phyloP scores from a whole-genome alignment of 2,888 invertebrate species.

The Pemphredon lugubris region DNA sequence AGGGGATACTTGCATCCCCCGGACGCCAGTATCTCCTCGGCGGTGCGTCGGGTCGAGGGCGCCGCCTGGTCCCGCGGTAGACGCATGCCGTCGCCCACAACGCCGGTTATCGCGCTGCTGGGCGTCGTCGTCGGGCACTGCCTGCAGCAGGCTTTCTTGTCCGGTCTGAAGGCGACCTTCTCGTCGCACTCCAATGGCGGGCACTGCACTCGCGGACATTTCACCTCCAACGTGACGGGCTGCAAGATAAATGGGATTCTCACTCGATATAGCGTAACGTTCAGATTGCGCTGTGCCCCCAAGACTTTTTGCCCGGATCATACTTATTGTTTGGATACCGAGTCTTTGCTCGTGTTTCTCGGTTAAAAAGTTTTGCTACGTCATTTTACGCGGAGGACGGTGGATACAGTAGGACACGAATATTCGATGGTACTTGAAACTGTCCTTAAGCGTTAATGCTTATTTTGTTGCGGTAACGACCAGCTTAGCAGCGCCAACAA shows the following conservation, averaged over 20 bases:
- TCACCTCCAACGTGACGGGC: constrained; percentile 87
- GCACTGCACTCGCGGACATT: constrained; percentile 89
- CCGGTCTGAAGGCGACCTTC: constrained; percentile 87
- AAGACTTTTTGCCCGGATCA: too few species aligned
- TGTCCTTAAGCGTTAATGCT: too few species aligned
- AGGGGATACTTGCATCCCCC: constrained; percentile 92
- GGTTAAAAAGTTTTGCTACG: too few species aligned
- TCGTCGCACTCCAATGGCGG: constrained; percentile 89
- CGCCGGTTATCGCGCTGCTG: constrained; percentile 52
- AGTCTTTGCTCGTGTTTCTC: too few species aligned
- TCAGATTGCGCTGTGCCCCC: too few species aligned
- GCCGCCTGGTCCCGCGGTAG: constrained; percentile 80
- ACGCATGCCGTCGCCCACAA: constrained; percentile 78
- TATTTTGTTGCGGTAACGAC: too few species aligned
- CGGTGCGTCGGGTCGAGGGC: constrained; percentile 82
- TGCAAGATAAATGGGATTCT: constrained; percentile 66
- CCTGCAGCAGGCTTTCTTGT: constrained; percentile 91
- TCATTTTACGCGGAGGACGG: too few species aligned
- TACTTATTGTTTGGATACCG: too few species aligned
- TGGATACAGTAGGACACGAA: too few species aligned
- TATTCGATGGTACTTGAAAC: too few species aligned
- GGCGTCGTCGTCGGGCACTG: constrained; percentile 84
- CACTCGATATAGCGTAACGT: too few species aligned
- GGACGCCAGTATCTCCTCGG: constrained; percentile 87
- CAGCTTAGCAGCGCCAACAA: constrained; percentile 35